A percentile compares a stretch with the other conserved stretches of the same genome.
phyloP scores from a whole-genome alignment of 2,888 invertebrate genomes.

The Gastracanthus pulcherrimus region DNA sequence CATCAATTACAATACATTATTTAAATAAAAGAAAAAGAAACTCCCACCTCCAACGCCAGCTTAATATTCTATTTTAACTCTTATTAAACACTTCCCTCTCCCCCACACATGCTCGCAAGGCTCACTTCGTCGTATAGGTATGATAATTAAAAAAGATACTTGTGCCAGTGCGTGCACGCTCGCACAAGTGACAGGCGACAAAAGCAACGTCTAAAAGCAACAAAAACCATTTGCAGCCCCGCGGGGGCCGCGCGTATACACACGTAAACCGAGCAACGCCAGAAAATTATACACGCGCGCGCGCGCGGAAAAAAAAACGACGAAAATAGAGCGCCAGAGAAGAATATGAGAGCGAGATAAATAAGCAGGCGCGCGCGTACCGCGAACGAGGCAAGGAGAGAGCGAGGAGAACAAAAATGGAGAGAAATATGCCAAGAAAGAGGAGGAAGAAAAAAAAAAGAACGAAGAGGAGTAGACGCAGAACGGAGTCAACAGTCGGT shows the following conservation, averaged over 20 bases:
- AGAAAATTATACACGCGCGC: conserved; percentile 5
- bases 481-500: conserved; percentile 39
- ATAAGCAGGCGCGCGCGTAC: conserved; percentile 37
- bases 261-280: background rate
- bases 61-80: background rate
- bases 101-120: background rate
- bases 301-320: background rate
- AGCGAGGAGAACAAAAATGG: conserved; percentile 27
- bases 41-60: too few relatives aligned
- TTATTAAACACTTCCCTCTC: conserved; percentile 19
- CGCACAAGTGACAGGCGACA: conserved; percentile 12
- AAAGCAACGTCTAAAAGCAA: too few relatives aligned
- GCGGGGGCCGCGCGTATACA: background rate
- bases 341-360: conserved; percentile 42
- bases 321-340: conserved; percentile 36
- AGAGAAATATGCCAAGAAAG: conserved; percentile 33
- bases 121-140: background rate
- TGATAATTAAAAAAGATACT: conserved; percentile 37
- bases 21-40: conserved; percentile 22
- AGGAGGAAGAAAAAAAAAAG: background rate
- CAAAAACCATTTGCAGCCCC: too few relatives aligned
- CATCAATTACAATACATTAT: background rate
- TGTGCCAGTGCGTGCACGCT: too few relatives aligned
- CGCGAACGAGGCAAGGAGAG: conserved; percentile 3
- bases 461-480: background rate